Evolutionary conservation across 2,797 vertebrate species (phyloP).

Genomic region (Sphenodon punctatus): DNA sequence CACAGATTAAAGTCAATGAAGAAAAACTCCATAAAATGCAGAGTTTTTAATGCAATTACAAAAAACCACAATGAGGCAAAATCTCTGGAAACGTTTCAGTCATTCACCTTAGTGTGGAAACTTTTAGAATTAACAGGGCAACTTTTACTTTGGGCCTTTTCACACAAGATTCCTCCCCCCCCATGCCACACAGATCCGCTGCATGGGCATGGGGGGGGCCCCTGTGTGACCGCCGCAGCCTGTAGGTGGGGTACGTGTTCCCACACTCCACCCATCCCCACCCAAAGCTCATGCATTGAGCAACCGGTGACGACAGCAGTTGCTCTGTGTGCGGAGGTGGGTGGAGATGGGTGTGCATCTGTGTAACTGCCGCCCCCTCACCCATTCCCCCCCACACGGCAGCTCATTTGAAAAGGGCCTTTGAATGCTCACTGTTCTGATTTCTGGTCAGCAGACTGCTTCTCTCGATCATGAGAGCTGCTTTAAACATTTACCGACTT

Average conservation of each 20-base stretch:
- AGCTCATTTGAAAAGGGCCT: too few relatives aligned
- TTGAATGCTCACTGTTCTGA: neutral
- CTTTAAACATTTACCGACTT: neutral
- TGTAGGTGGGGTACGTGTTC: too few relatives aligned
- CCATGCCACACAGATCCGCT: too few relatives aligned
- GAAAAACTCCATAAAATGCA: neutral
- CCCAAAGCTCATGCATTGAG: too few relatives aligned
- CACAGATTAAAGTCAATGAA: neutral
- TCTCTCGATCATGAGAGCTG: neutral
- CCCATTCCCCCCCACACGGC: too few relatives aligned
- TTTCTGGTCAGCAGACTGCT: neutral
- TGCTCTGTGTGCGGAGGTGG: too few relatives aligned
- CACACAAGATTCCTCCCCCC: neutral
- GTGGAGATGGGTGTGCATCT: too few relatives aligned
- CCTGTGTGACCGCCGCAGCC: too few relatives aligned
- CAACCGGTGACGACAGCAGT: too few relatives aligned
- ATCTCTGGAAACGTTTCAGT: neutral
- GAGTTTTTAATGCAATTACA: neutral
- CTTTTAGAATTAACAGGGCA: neutral
- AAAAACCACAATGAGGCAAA: neutral
- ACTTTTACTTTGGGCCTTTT: neutral
- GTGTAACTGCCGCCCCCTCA: too few relatives aligned
- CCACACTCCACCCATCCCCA: too few relatives aligned
- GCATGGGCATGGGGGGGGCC: too few relatives aligned
- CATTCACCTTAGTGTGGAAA: neutral